Evolutionary conservation across 2,113 vertebrate genomes (phyloP).

Genomic region (Rhinoptilus africanus): DNA sequence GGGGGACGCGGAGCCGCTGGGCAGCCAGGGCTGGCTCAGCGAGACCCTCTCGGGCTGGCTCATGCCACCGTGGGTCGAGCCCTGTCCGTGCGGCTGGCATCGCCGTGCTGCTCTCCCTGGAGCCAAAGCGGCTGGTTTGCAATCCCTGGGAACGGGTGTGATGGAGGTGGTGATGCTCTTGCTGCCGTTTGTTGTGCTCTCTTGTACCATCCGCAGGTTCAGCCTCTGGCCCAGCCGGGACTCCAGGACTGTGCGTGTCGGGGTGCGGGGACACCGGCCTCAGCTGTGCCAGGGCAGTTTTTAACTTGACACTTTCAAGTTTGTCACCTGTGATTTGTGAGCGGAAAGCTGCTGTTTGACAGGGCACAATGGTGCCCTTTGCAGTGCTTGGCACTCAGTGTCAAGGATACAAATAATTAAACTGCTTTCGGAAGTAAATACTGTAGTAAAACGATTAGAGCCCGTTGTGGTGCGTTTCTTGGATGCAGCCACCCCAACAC

Average conservation of each 20-base stretch:
- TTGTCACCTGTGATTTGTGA: rapidly evolving
- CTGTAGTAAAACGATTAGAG: not conserved
- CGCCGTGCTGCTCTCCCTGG: rapidly evolving
- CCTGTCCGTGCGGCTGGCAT: rapidly evolving
- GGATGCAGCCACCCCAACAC: rapidly evolving
- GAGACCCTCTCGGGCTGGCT: rapidly evolving
- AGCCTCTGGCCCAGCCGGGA: rapidly evolving
- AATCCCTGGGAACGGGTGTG: rapidly evolving
- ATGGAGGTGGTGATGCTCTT: not conserved
- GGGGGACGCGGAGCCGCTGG: not conserved
- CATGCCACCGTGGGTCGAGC: rapidly evolving
- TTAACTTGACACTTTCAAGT: not conserved
- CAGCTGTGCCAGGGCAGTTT: rapidly evolving
- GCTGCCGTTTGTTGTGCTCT: not conserved
- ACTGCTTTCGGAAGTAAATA: not conserved
- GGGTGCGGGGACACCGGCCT: not conserved
- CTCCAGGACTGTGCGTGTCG: rapidly evolving
- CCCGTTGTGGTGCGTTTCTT: rapidly evolving
- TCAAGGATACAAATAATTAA: not conserved
- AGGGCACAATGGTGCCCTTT: not conserved
- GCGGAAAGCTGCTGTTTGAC: not conserved
- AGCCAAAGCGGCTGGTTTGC: not conserved
- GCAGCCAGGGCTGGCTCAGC: not conserved
- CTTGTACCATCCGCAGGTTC: rapidly evolving
- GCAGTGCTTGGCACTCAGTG: rapidly evolving